Evolutionary conservation across 2,888 invertebrate species (phyloP).

Genomic region (Tetragonula carbonaria): DNA sequence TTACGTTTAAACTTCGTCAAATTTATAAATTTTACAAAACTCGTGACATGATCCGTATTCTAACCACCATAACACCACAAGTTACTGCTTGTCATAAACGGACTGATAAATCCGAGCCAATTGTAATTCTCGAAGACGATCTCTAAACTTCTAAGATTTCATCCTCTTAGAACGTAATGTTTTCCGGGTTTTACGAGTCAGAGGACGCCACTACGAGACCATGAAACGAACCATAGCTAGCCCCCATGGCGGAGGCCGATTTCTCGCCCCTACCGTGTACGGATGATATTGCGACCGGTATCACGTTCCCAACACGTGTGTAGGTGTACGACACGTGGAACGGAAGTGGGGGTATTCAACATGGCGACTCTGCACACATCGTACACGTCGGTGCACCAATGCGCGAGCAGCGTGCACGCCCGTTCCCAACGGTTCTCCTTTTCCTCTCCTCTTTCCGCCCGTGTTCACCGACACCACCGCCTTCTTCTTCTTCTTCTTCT

Average conservation of each 20-base stretch:
- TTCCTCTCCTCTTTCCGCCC: constrained; percentile 52
- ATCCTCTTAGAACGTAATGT: background rate
- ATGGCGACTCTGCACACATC: constrained; percentile 82
- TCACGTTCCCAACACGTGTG: constrained; percentile 70
- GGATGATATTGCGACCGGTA: constrained; percentile 58
- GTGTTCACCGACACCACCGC: constrained; percentile 6
- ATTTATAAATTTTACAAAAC: no score
- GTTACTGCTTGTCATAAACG: no score
- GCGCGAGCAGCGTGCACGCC: constrained; percentile 81
- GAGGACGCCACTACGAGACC: background rate
- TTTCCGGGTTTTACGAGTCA: background rate
- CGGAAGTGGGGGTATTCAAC: constrained; percentile 78
- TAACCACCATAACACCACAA: no score
- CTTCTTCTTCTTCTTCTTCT: background rate
- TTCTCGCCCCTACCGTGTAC: constrained; percentile 65
- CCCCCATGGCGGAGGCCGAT: constrained; percentile 65
- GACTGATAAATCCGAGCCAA: no score
- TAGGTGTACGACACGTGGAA: constrained; percentile 76
- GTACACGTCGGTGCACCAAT: constrained; percentile 78
- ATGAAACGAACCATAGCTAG: constrained; percentile 3
- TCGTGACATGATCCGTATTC: no score
- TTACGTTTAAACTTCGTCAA: no score
- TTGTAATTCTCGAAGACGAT: no score
- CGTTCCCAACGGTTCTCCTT: constrained; percentile 67
- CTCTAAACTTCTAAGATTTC: background rate